Evolutionary conservation across 2,113 vertebrate species (phyloP), one percentile per base, ranked within the genome.

Genomic region (Nothobranchius furzeri): DNA sequence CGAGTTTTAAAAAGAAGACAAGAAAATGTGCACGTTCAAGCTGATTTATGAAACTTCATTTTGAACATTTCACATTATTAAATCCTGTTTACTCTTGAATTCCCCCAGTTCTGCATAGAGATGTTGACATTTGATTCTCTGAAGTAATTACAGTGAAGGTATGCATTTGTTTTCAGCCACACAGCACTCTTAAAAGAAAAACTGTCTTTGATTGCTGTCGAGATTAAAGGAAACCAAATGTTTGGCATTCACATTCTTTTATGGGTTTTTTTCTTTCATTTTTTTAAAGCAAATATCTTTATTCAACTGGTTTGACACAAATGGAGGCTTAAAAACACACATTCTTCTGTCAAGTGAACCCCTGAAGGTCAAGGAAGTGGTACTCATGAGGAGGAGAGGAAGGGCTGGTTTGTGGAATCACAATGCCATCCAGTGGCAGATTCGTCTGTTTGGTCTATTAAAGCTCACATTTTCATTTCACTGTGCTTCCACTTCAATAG

Each of bases 361-460:
- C 42, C 60, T 82, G 83, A 88, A 89, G 79, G 78, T 77, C 75
- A 61, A 42, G 11, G 14, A 76, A 67, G 4, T 37, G 65, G 56
- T 25, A 30, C 76, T 63, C 24, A 56, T 40, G 40, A 61, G 35
- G 6, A 61, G 35, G 6, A 1, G 64, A 59, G 45, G 53, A 25
- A 20, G 3, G 0, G 13, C 59, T 68, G 9, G 84, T 85, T 78
- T 70, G 53, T 78, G 84, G 79, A 68, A 81, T 70, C 80, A 84
- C 86, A 85, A 55, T 85, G 89, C 87, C 89, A 79, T 60, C 90
- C 64, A 73, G 89, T 91, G 91, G 89, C 12, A 61, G 64, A 25
- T 37, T 20, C 15, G 45, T 12, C 57, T 65, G 50, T 13, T 4
- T 4, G 46, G 51, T 3, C 30, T 12, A 8, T 14, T 56, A 30